Base-by-base conservation (phyloP, 1,140 invertebrate genomes). In the Drosophila jambulina region DNA sequence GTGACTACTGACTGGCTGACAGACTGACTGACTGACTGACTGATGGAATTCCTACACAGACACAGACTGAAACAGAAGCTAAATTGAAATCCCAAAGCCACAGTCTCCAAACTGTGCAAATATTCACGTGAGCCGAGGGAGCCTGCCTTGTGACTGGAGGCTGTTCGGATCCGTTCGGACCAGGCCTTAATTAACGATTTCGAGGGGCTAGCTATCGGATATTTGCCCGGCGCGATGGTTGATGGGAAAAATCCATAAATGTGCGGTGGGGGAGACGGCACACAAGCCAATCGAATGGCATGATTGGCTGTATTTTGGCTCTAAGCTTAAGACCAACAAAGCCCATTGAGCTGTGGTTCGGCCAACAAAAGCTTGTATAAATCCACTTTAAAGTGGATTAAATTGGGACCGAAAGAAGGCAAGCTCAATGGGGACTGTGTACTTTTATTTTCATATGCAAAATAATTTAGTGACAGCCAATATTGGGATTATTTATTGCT, bases 21-120 rank as follows among this genome's bases (percentile, higher is more conserved):
- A 48, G 80, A 78, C 12, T 53, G 51, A 46, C 64, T 63, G 80
- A 82, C 17, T 46, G 49, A 49, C 68, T 43, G 42, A 42, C 38
- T 63, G 80, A 81, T 69, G 40, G 74, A 59, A 69, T 65, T 40
- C 36, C 42, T 36, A 36, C 34, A 36, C 48, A 10, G 10, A 32
- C 9, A 54, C 68, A 62, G 21, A 21, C 57, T 62, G 74, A 63
- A 57, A 80, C 61, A 75, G 63, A 78, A 78, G 36, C 58, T 51
- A 67, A 58, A 58, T 76, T 51, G 49, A 56, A 40, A 49, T 51
- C 38, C 27, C 53, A 67, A 56, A 64, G 51, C n/a, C 68, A 21
- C 36, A 43, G 51, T 34, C 48, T 54, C 49, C 82, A 86, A 82
- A 80, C 80, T 83, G 80, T 75, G 72, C 64, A 87, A 88, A 87